Conservation (phyloP, 2,888 invertebrate species). For the Muschampia staudingeri region DNA sequence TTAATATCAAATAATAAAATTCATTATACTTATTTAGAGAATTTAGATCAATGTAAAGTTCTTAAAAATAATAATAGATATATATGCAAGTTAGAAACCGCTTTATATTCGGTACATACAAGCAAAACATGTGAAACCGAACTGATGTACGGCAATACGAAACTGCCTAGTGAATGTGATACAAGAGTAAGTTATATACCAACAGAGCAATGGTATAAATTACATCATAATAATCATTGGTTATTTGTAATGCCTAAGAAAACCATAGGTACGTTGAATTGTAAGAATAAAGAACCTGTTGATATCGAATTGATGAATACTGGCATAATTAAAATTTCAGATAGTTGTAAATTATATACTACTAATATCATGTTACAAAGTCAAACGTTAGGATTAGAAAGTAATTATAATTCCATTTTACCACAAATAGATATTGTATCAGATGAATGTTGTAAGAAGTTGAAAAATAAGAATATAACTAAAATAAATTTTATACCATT, state of each 20-base stretch:
- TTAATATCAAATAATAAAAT: constrained; percentile 38
- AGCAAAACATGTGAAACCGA: constrained; percentile 64
- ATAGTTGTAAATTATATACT: constrained; percentile 1
- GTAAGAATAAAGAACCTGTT: constrained; percentile 1
- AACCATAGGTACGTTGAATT: not conserved
- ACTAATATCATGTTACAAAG: constrained; percentile 1
- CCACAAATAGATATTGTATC: not conserved
- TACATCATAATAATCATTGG: not conserved
- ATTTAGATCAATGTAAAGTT: constrained; percentile 33
- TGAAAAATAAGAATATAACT: not conserved
- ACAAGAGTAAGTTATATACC: not conserved
- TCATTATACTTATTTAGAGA: not conserved
- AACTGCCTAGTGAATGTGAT: constrained; percentile 54
- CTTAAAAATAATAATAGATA: constrained; percentile 37
- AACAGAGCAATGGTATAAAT: not conserved
- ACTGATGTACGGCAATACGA: constrained; percentile 55
- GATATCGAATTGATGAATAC: not conserved
- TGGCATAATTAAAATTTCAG: not conserved
- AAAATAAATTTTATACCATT: not conserved
- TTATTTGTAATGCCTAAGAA: not conserved
- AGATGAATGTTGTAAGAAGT: not conserved
- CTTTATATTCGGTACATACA: constrained; percentile 59
- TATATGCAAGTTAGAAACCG: constrained; percentile 57
- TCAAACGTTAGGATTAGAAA: not conserved
- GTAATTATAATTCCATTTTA: not conserved